Evolutionary conservation across 1,140 invertebrate genomes (phyloP).

Genomic region (Chlorops oryzae): DNA sequence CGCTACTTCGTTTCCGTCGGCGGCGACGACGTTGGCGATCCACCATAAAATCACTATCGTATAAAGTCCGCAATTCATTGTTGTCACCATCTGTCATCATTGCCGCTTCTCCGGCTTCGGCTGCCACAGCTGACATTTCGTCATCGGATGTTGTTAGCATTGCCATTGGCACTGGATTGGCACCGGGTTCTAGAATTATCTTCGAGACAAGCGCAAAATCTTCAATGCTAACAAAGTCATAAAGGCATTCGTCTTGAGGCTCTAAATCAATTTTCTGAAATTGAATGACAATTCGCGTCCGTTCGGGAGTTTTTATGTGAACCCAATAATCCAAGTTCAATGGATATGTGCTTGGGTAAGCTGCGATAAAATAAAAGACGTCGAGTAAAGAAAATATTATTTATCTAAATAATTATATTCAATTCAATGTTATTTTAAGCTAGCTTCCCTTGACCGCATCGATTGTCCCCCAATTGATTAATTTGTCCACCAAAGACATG

Average conservation of each 20-base stretch:
- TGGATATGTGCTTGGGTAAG: slow-evolving; percentile 61
- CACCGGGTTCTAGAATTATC: slow-evolving; percentile 16
- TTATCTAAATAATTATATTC: too few relatives aligned
- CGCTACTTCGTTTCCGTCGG: slow-evolving; percentile 1
- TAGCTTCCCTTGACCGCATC: too few relatives aligned
- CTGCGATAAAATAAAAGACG: slow-evolving; percentile 38
- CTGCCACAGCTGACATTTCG: slow-evolving; percentile 3
- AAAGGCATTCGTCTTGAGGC: slow-evolving; percentile 66
- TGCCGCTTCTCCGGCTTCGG: slow-evolving; percentile 1
- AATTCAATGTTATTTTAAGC: too few relatives aligned
- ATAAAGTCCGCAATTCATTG: too few relatives aligned
- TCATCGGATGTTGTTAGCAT: slow-evolving; percentile 18
- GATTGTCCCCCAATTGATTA: too few relatives aligned
- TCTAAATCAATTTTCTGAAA: slow-evolving; percentile 66
- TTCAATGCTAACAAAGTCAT: slow-evolving; percentile 58
- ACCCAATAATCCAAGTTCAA: slow-evolving; percentile 63
- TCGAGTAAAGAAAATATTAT: too few relatives aligned
- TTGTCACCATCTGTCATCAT: too few relatives aligned
- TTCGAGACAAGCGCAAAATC: slow-evolving; percentile 17
- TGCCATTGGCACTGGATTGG: slow-evolving; percentile 20
- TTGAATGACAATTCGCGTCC: slow-evolving; percentile 58
- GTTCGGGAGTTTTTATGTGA: slow-evolving; percentile 54
- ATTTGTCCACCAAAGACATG: too few relatives aligned
- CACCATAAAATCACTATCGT: too few relatives aligned
- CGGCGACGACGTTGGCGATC: neutral